Evolutionary conservation across 2,888 invertebrate genomes (phyloP).

Genomic region (Leistus spinibarbis): DNA sequence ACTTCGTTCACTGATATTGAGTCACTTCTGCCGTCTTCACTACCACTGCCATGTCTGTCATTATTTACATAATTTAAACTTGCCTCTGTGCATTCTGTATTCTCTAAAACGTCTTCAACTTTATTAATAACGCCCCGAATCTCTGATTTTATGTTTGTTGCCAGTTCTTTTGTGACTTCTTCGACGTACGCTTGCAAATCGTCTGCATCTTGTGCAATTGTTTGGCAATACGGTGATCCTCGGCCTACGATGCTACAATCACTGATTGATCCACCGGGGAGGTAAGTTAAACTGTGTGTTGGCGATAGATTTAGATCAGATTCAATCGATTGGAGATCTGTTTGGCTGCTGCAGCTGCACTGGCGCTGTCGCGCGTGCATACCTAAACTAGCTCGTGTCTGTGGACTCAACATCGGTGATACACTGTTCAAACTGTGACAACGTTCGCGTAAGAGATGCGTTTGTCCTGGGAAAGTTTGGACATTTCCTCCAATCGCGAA

Average conservation of each 20-base stretch:
- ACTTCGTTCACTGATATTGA: constrained; percentile 77
- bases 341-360: constrained; percentile 76
- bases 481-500: constrained; percentile 74
- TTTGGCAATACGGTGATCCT: constrained; percentile 61
- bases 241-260: constrained; percentile 65
- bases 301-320: constrained; percentile 57
- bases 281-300: constrained; percentile 59
- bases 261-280: constrained; percentile 59
- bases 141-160: constrained; percentile 82
- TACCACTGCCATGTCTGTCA: constrained; percentile 58
- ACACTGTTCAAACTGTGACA: constrained; percentile 66
- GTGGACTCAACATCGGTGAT: constrained; percentile 63
- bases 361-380: constrained; percentile 62
- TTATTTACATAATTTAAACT: constrained; percentile 50
- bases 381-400: constrained; percentile 69
- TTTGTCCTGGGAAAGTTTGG: constrained; percentile 44
- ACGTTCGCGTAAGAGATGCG: constrained; percentile 57
- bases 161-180: constrained; percentile 78
- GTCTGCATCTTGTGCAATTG: constrained; percentile 58
- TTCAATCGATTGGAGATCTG: constrained; percentile 71
- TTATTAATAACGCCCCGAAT: constrained; percentile 79
- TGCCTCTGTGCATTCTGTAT: constrained; percentile 66
- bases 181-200: constrained; percentile 77
- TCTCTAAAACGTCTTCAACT: constrained; percentile 79
- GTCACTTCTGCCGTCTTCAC: constrained; percentile 69